Conservation (phyloP, 2,113 vertebrate genomes). For the Arothron firmamentum region DNA sequence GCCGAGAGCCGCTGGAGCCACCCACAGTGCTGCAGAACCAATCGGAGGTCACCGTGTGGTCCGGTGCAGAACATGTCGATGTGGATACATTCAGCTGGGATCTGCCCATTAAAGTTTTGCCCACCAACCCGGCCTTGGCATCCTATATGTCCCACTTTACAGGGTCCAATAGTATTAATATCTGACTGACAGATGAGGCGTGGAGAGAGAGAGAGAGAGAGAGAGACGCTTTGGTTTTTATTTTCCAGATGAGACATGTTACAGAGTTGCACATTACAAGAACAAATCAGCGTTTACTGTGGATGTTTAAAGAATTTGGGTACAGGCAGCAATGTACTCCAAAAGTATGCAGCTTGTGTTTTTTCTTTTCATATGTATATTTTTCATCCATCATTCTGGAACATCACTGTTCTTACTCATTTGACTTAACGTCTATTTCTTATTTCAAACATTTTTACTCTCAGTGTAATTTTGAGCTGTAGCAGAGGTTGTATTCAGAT, state of each 20-base stretch:
- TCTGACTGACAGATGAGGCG: slow-evolving; percentile 69
- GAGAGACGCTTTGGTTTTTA: not conserved
- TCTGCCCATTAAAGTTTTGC: slow-evolving; percentile 92
- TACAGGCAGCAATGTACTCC: no score
- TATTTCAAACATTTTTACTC: slow-evolving; percentile 21
- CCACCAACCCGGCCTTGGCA: slow-evolving; percentile 89
- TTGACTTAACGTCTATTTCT: slow-evolving; percentile 7
- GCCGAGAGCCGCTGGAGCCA: slow-evolving; percentile 78
- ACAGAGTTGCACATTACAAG: slow-evolving; percentile 11
- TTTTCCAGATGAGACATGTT: not conserved
- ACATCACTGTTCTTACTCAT: slow-evolving; percentile 3
- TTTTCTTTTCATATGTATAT: slow-evolving; percentile 15
- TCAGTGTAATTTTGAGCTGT: not conserved
- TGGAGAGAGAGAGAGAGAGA: not conserved
- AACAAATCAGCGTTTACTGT: slow-evolving; percentile 18
- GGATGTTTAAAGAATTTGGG: slow-evolving; percentile 6
- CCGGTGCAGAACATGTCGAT: slow-evolving; percentile 85
- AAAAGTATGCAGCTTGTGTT: not conserved
- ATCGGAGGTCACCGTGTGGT: slow-evolving; percentile 84
- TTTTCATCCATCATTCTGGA: slow-evolving; percentile 13
- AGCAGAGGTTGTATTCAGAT: slow-evolving; percentile 6
- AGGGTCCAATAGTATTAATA: slow-evolving; percentile 87
- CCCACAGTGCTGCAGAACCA: slow-evolving; percentile 82
- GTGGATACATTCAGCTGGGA: slow-evolving; percentile 99
- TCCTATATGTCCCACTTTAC: slow-evolving; percentile 89